These are phyloP conservation scores for Microtus oregoni DNA, from an alignment of 2,113 vertebrate genomes.

Conservation along the genomic window DNA sequence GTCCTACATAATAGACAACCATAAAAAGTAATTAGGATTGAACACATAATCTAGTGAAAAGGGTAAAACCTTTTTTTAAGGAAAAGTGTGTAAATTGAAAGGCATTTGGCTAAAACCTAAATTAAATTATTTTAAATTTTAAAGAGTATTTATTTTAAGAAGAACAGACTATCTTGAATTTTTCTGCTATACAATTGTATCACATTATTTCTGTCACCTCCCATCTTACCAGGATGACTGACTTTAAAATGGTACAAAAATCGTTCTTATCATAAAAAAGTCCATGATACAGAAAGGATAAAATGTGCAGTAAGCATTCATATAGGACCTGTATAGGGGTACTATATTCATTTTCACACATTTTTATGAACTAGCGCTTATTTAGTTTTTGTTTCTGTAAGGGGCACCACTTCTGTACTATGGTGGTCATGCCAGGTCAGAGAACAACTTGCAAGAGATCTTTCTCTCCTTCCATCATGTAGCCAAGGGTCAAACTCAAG, in stretches of 20 bases:
- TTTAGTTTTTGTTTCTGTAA: background rate
- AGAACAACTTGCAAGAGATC: background rate
- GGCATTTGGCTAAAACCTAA: conserved; percentile 27
- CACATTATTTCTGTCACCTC: conserved; percentile 16
- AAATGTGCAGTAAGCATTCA: background rate
- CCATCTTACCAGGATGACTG: background rate
- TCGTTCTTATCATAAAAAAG: background rate
- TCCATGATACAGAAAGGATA: background rate
- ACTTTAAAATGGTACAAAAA: conserved; percentile 32
- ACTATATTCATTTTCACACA: background rate
- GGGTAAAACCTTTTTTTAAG: background rate
- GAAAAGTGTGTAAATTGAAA: conserved; percentile 41
- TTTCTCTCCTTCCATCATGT: background rate
- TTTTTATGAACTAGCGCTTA: background rate
- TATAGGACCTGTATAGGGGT: background rate
- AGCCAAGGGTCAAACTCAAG: background rate
- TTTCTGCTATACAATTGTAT: background rate
- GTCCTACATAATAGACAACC: conserved; percentile 64
- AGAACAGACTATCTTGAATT: background rate
- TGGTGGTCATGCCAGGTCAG: too few relatives aligned
- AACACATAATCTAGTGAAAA: conserved; percentile 61
- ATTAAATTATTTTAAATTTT: conserved; percentile 33
- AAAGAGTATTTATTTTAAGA: conserved; percentile 14
- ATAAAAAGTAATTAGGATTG: conserved; percentile 78
- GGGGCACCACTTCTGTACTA: too few relatives aligned